Base-by-base conservation (phyloP, 2,113 vertebrate species). In the Ursus arctos region DNA sequence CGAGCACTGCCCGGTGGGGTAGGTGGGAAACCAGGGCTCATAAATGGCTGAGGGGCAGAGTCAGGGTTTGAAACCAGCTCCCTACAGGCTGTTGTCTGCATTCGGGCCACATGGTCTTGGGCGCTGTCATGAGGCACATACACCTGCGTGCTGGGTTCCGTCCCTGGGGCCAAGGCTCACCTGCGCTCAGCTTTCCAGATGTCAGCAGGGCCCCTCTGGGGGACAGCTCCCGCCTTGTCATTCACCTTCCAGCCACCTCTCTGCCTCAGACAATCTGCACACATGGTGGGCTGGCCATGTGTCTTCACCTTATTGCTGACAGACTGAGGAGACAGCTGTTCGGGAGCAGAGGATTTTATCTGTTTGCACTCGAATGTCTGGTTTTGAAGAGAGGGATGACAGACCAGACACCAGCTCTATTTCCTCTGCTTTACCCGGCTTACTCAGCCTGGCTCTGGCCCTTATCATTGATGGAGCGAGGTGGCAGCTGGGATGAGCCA, bases 211-310 rank as follows among this genome's bases (percentile, higher is more conserved):
- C 49, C 81, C 16, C 65, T 5, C 8, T 0, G 0, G 33, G 77
- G 33, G 4, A 2, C 0, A 12, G 18, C 33, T 89, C 31, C 51
- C 28, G 16, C 76, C 82, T 36, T 1, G 18, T 53, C 12, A 3
- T 51, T 19, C 19, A 31, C 26, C 33, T 0, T 31, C 24, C 36
- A 10, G 15, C 77, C 31, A 13, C 33, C 1, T 0, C 31, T 33
- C 22, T 67, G 71, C 72, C 57, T 26, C 13, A 49, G 65, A 24
- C 49, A 1, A 1, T 36, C 12, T 11, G 33, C 22, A 5, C 19
- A 6, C 3, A 0, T 3, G 59, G 3, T 1, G 14, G 33, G 24
- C 61, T 1, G 6, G 61, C 82, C 0, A 0, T 2, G 3, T 47
- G 7, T 88, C 14, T 31, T 4, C 4, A 11, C 14, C 9, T 0